phyloP scores from a whole-genome alignment of 2,797 vertebrate genomes.

The Diglossa cyanea region DNA sequence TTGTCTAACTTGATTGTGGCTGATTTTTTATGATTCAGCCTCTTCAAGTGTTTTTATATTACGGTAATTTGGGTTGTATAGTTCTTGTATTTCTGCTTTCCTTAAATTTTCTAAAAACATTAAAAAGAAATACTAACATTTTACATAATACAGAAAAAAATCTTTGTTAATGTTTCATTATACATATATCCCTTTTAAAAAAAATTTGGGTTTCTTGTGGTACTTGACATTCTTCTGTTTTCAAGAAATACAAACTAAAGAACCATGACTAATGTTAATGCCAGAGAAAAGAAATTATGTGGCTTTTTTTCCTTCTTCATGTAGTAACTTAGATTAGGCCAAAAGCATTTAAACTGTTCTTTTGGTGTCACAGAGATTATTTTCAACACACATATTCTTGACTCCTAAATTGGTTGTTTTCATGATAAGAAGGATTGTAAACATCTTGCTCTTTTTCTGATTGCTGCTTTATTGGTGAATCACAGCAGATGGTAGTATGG shows the following conservation, averaged over 20 bases:
- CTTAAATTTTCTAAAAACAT: not conserved
- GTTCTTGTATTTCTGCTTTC: not conserved
- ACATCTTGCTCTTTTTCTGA: not conserved
- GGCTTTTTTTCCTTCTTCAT: not conserved
- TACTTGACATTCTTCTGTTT: not conserved
- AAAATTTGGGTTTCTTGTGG: not conserved
- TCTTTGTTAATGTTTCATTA: not conserved
- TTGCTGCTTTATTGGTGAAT: not conserved
- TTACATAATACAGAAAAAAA: not conserved
- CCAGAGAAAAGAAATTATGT: not conserved
- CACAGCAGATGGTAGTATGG: not conserved
- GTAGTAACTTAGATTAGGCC: not conserved
- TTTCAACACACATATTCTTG: not conserved
- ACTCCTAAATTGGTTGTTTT: not conserved
- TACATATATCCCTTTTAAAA: accelerated
- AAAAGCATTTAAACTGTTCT: not conserved
- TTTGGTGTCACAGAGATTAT: not conserved
- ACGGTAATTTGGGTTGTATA: not conserved
- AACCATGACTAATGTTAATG: not conserved
- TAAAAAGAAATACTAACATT: not conserved
- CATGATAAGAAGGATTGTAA: not conserved
- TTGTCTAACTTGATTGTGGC: not conserved
- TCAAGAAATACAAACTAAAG: not conserved
- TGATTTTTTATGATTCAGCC: not conserved
- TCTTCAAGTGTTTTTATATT: not conserved